Evolutionary conservation across 2,797 vertebrate genomes (phyloP), one percentile per base, ranked within the genome.

Genomic region (Crenuchus spilurus): DNA sequence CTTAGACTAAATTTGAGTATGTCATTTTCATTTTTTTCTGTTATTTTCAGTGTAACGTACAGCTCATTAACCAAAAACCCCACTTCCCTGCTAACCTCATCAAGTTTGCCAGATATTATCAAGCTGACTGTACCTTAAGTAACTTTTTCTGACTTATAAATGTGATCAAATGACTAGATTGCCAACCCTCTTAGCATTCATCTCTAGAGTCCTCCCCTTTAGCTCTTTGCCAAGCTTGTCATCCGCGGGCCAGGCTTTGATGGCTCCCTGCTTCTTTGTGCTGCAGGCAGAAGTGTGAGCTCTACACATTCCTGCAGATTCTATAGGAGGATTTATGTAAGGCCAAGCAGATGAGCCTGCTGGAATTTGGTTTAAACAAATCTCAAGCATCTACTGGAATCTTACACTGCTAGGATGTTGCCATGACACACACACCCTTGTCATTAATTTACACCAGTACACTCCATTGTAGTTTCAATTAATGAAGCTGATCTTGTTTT

Each of bases 331-430:
- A 91, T 89, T 89, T 91, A 83, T 88, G 89, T 88, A 87, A 89
- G 87, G 69, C 85, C 80, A 86, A 86, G 87, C 88, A 87, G 88
- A 91, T 90, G 90, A 92, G 88, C 89, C 88, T 85, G 16, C 85
- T 81, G 88, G 90, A 91, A 92, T 93, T 90, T 88, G 88, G 89
- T 89, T 89, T 91, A 91, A 92, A 91, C 88, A 93, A 90, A 91
- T 91, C 86, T 90, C 88, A 90, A 91, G 90, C 20, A 2, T 26
- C 24, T 26, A 89, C 90, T 89, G 88, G 87, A 88, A 87, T 87
- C 26, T 46, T 2, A 30, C 46, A 63, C 52, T 48, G 10, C 22
- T 16, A 61, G 52, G 26, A 11, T 10, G 6, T 24, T 11, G 49
- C 49, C 26, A 24, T 8, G 7, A 55, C 8, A 8, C 8, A 3